Base-by-base conservation (phyloP, 2,113 vertebrate species). In the Lonchura striata region DNA sequence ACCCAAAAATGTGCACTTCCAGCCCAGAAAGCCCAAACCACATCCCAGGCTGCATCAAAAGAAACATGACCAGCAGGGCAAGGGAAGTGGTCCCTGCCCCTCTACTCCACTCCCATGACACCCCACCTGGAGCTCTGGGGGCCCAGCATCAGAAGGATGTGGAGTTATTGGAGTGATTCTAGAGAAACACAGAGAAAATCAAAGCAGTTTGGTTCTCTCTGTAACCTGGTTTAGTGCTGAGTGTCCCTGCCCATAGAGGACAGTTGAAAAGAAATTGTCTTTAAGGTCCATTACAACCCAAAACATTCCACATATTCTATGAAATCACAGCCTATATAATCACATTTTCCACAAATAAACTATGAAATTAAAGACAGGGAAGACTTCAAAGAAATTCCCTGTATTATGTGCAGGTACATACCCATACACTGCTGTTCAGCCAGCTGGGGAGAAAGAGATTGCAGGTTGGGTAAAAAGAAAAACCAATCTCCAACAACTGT, bases 361-460 rank as follows among this genome's bases (percentile, higher is more conserved):
- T 41, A 50, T 39, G 24, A 63, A 92, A 93, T 90, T 88, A 93
- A 96, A 93, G 56, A n/a, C 54, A 68, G 68, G n/a, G 69, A 81
- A 41, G 18, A 24, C 57, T 85, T 76, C 82, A 90, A 78, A 61
- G 66, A 15, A 72, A 61, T 86, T 80, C 85, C 78, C 64, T 61
- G 20, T 86, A 39, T 64, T 91, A 81, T 77, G 83, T 95, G 54
- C n/a, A 86, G 71, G 50, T 83, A 50, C 31, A 71, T 64, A 61
- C 21, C 46, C 50, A 49, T 54, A 85, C 54, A 16, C 33, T 86
- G 44, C 64, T 83, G 22, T 27, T 70, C 60, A 94, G 71, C 30
- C 82, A 80, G 80, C 68, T 96, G 72, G 82, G 46, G 37, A 92
- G 61, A 85, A 87, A 35, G 17, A 49, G 71, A 74, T 50, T 94